Conservation (phyloP, 1,140 invertebrate genomes). For the Ganaspis sp. region DNA sequence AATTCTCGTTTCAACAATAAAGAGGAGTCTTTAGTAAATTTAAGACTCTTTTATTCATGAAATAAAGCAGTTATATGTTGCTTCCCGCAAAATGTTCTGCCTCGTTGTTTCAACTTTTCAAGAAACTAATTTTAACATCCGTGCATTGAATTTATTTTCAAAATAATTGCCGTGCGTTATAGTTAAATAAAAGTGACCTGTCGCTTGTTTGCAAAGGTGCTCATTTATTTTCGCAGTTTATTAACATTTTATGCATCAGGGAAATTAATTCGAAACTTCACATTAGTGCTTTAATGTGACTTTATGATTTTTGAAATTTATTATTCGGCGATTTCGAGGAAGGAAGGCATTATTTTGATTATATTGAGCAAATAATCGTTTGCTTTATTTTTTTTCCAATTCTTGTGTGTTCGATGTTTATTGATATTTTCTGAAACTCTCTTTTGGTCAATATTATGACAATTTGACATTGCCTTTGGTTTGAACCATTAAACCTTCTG, state of each 20-base stretch:
- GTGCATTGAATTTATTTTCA: constrained; percentile 2
- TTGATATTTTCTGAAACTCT: not conserved
- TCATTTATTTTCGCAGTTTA: not conserved
- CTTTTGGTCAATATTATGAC: not conserved
- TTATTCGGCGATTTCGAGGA: no score
- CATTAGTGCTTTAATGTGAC: not conserved
- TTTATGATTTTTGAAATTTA: not conserved
- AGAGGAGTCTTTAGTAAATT: constrained; percentile 1
- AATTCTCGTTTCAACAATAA: not conserved
- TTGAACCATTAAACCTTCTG: not conserved
- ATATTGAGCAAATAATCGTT: not conserved
- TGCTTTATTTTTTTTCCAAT: not conserved
- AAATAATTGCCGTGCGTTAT: not conserved
- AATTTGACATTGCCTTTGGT: not conserved
- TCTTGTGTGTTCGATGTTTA: not conserved
- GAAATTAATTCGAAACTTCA: not conserved
- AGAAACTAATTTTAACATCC: constrained; percentile 14
- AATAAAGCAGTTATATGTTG: constrained; percentile 5
- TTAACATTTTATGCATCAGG: not conserved
- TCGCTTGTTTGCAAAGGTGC: constrained; percentile 22
- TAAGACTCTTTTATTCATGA: not conserved
- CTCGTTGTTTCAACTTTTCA: constrained; percentile 47
- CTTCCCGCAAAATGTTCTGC: constrained; percentile 26
- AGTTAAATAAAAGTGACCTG: constrained; percentile 2
- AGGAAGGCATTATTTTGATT: not conserved